Evolutionary conservation across 2,888 invertebrate genomes (phyloP), one percentile per base, ranked within the genome.

Genomic region (Xanthia icteritia): DNA sequence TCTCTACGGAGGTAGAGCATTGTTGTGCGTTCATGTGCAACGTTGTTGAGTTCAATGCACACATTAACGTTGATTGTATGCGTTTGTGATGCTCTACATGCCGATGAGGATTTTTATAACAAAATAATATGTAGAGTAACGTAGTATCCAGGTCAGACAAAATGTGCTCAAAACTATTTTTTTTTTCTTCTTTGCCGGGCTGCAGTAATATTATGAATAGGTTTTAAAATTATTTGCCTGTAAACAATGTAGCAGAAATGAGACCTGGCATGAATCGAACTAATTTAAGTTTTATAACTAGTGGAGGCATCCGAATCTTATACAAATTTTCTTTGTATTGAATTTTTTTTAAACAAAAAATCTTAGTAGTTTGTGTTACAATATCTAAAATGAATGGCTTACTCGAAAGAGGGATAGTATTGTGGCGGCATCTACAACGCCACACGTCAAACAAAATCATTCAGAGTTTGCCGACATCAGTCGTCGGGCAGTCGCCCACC

Each of bases 11-110:
- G 63, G 56, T 80, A 69, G 56, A 64, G 75, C 79, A 88, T 87
- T 89, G 84, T 81, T 87, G 88, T 88, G 86, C 81, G 66, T 75
- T 78, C 86, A 86, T 82, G 88, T 86, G 86, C 76, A 79, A 64
- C 15, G 17, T 54, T 73, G 60, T 54, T 23, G 76, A 83, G 79
- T 81, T 84, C 80, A 88, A 80, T 87, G 81, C 84, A 86, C 84
- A 84, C 76, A 78, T 86, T 83, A 87, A 65, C 60, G 61, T 71
- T 70, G 68, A 79, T 80, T 79, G 74, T 76, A 60, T 82, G 76
- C 76, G 73, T 79, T 81, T 73, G 61, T 75, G 51, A 63, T 70
- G 73, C 36, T 60, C 27, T 65, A 56, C 48, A 71, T 66, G 36
- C 15, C 11, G 20, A 64, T 48, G 70, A 39, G 20, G 17, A 54